Base-by-base conservation (phyloP, 2,113 vertebrate genomes). In the Scytalopus superciliaris region DNA sequence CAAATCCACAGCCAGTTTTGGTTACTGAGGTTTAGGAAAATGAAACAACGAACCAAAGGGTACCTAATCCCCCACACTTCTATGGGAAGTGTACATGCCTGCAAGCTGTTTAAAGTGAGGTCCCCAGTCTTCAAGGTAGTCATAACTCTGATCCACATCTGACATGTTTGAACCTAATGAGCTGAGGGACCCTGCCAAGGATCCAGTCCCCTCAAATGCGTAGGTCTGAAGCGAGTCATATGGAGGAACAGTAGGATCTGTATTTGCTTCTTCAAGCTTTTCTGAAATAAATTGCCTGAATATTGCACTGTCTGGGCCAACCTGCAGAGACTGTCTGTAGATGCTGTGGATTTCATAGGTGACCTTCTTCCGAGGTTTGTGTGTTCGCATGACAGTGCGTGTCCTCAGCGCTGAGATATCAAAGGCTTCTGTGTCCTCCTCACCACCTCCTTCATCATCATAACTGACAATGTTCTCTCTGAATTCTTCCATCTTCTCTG, bases 241-340 rank as follows among this genome's bases (percentile, higher is more conserved):
- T 0, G 99, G 99, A 11, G 98, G 98, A 9, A 95, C 98, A 0
- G 86, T 92, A 0, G 98, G 98, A 50, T 99, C 99, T 3, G 87
- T 78, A 84, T 99, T 98, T 0, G 99, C 99, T 84, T 99, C 99
- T 8, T 96, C 87, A 6, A 99, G 97, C 91, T 99, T 98, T 70
- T 99, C 99, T 28, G 97, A 93, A 59, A 99, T 99, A 93, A 99
- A 99, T 79, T 98, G 98, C 80, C 96, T 96, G 96, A 99, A 99
- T 44, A 99, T 69, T 5, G 98, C 98, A 0, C 98, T 98, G 37
- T 99, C 99, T 0, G 99, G 99, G 19, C 99, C 99, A 2, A 98
- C 98, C 39, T 98, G 98, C 82, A 99, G 96, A 27, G 99, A 99
- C 87, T 99, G 98, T 14, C 99, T 84, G 74, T 98, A 98, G 12